Evolutionary conservation across 2,113 vertebrate genomes (phyloP).

Genomic region (Brachyhypopomus occidentalis): DNA sequence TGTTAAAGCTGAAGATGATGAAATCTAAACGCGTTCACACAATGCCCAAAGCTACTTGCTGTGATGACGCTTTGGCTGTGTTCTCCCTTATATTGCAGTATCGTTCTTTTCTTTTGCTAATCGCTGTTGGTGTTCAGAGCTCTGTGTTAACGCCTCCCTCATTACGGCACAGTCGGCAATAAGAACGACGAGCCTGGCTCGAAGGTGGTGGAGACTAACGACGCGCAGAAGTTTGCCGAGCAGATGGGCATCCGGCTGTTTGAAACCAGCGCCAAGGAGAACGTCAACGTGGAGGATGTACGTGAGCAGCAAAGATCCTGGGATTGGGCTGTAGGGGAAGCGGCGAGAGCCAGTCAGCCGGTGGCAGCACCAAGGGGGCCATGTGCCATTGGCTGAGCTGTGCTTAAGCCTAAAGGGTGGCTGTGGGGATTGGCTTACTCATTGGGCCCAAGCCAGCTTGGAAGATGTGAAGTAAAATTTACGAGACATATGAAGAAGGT

Average conservation of each 20-base stretch:
- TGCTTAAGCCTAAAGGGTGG: too few species aligned
- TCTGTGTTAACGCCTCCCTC: not conserved
- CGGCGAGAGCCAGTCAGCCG: not conserved
- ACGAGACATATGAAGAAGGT: too few species aligned
- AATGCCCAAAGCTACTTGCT: too few species aligned
- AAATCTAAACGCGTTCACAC: too few species aligned
- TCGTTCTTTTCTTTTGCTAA: not conserved
- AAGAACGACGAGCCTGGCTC: constrained; percentile 97
- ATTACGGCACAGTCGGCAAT: constrained; percentile 86
- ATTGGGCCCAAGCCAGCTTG: too few species aligned
- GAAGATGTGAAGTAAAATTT: too few species aligned
- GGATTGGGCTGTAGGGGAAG: not conserved
- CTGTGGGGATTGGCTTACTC: too few species aligned
- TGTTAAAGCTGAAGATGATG: not conserved
- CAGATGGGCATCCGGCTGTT: constrained; percentile 99
- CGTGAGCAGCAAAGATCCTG: not conserved
- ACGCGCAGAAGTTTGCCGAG: constrained; percentile 96
- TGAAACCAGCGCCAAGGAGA: constrained; percentile 99
- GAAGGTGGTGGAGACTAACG: constrained; percentile 97
- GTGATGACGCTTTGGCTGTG: not conserved
- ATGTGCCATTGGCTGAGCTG: not conserved
- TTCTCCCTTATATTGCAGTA: not conserved
- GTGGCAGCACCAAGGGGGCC: not conserved
- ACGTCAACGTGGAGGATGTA: constrained; percentile 92
- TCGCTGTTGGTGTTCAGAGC: too few species aligned